Base-by-base conservation (phyloP, 2,113 vertebrate genomes). In the Notiomystis cincta region DNA sequence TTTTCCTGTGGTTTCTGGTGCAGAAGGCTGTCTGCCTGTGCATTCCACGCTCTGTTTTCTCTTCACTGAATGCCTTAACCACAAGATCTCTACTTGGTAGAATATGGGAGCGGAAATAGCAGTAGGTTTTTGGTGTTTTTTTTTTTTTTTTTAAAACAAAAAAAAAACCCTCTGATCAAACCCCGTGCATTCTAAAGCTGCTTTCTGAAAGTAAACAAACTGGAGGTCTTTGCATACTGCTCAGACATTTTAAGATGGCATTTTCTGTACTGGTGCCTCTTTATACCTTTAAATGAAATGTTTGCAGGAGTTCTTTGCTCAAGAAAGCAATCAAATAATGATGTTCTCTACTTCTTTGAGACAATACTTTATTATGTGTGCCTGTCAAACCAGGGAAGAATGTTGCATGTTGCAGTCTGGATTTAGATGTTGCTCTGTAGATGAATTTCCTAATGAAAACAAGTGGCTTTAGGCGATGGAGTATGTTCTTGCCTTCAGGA, bases 21-120 rank as follows among this genome's bases (percentile, higher is more conserved):
- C 82, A 93, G 70, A 91, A 79, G 76, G 71, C 93, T 94, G 75
- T 47, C 75, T 96, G 96, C 92, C 87, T 92, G 85, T 95, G 85
- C 93, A 87, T 98, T 97, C 97, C 95, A 95, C 82, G 3, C 92
- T 93, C 94, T 97, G 92, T 97, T 96, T 97, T 98, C 95, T 98
- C 96, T 97, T 95, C 71, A 93, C 95, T 96, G 95, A 97, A 93
- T 93, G 96, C 87, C 65, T 93, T 96, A 81, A 96, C 62, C 87
- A 24, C 94, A 95, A 92, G 81, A 90, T 93, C 85, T 82, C 82
- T 75, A 18, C 81, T 95, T 33, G 60, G 96, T 98, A 90, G 91
- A 96, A 94, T 96, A 90, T 73, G 73, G 89, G 91, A 97, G 77
- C 95, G 96, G 97, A 98, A 98, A 96, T 96, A 96, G 95, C 96